Evolutionary conservation across 2,888 invertebrate species (phyloP).

Genomic region (Trachelus stipa): DNA sequence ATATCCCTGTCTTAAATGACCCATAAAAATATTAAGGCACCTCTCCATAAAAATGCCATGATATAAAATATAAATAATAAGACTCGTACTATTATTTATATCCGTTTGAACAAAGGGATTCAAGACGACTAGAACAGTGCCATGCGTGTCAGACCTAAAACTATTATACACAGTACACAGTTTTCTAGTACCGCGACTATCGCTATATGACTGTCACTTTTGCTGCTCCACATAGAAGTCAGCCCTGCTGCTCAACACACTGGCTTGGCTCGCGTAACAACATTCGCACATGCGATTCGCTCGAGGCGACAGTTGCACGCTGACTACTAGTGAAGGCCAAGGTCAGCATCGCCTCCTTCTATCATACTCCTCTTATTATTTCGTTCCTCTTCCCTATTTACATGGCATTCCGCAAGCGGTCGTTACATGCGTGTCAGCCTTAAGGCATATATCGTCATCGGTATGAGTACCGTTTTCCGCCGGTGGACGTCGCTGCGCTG

Average conservation of each 20-base stretch:
- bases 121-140: not conserved
- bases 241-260: not conserved
- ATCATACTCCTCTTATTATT: constrained; percentile 1
- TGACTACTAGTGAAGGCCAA: constrained; percentile 48
- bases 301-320: constrained; percentile 42
- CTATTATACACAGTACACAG: not conserved
- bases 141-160: not conserved
- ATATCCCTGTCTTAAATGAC: not conserved
- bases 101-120: not conserved
- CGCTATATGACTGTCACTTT: constrained; percentile 36
- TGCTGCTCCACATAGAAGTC: constrained; percentile 45
- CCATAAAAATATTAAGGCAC: not conserved
- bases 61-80: not conserved
- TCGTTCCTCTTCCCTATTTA: constrained; percentile 13
- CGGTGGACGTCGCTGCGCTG: not conserved
- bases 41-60: not conserved
- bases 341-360: constrained; percentile 33
- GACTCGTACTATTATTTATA: not conserved
- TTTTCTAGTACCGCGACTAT: not conserved
- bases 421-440: not conserved
- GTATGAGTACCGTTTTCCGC: not conserved
- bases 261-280: constrained; percentile 38
- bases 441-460: constrained; percentile 1
- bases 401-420: constrained; percentile 3
- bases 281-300: constrained; percentile 39